Percentiles rank a stretch among this genome's conserved stretches.
phyloP scores from a whole-genome alignment of 2,888 invertebrate species.

The Amblyjoppa fuscipennis region DNA sequence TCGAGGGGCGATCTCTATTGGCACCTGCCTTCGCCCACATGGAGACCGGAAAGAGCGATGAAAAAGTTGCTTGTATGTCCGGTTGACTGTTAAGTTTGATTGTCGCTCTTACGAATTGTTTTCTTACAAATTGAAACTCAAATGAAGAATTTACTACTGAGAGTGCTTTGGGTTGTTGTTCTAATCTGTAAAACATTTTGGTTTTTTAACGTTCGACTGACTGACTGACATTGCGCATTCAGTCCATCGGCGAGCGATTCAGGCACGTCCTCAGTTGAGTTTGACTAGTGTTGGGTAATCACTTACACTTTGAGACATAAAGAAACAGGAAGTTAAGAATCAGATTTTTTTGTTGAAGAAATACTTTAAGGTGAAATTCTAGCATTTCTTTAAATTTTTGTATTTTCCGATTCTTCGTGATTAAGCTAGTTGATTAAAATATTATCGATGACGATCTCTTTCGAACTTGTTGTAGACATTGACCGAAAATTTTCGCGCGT shows the following conservation, averaged over 20 bases:
- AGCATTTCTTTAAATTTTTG: neutral
- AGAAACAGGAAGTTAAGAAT: neutral
- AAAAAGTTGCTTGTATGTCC: neutral
- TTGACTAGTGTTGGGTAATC: neutral
- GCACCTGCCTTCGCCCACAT: neutral
- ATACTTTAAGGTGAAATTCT: neutral
- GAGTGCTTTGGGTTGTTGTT: neutral
- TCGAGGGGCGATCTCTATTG: neutral
- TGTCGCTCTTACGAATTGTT: neutral
- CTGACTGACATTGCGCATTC: neutral
- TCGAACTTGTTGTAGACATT: conserved; percentile 55
- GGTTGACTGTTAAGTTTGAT: neutral
- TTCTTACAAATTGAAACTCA: neutral
- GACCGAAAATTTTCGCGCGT: too few species aligned
- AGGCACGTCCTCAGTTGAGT: neutral
- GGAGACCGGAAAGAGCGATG: neutral
- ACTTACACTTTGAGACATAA: neutral
- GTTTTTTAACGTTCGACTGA: neutral
- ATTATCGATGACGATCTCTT: conserved; percentile 15
- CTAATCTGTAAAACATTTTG: neutral
- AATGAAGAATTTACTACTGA: neutral
- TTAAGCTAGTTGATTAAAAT: neutral
- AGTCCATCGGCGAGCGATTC: neutral
- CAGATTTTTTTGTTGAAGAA: neutral
- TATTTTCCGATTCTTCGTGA: neutral